Evolutionary conservation across 2,888 invertebrate genomes (phyloP).

Genomic region (Rhogogaster chlorosoma): DNA sequence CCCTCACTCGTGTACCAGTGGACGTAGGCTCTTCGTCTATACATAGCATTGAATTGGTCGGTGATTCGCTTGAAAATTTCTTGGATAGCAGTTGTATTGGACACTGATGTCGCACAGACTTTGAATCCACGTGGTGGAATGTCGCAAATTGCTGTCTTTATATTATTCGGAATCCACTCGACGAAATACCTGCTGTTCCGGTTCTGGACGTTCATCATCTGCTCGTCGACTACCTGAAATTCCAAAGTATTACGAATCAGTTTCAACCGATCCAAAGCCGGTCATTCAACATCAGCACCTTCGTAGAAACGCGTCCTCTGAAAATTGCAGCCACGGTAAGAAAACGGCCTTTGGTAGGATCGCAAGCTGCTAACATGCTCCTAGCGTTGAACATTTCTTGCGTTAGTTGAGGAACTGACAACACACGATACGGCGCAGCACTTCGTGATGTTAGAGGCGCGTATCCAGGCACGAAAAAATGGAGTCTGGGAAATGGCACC

Average conservation of each 20-base stretch:
- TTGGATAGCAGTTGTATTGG: conserved; percentile 92
- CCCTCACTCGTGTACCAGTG: conserved; percentile 99
- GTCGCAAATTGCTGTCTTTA: conserved; percentile 90
- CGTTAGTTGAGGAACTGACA: conserved; percentile 87
- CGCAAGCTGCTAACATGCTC: conserved; percentile 90
- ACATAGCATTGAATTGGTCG: conserved; percentile 95
- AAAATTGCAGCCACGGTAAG: conserved; percentile 87
- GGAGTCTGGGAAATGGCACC: conserved; percentile 95
- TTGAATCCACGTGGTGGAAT: conserved; percentile 88
- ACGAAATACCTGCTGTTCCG: conserved; percentile 84
- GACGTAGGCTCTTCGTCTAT: conserved; percentile 96
- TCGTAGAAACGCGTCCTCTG: conserved; percentile 87
- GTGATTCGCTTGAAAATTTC: conserved; percentile 94
- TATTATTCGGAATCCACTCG: conserved; percentile 90
- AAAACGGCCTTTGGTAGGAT: conserved; percentile 86
- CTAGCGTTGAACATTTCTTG: conserved; percentile 89
- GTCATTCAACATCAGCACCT: conserved; percentile 77
- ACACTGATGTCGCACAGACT: conserved; percentile 94
- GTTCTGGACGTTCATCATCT: conserved; percentile 84
- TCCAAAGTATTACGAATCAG: background rate
- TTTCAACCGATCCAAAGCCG: background rate
- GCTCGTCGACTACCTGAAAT: conserved; percentile 82
- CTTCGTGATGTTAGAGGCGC: conserved; percentile 88
- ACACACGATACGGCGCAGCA: conserved; percentile 84
- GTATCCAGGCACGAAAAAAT: conserved; percentile 94